Percentiles rank a stretch among this genome's conserved stretches.
Evolutionary conservation across 2,888 invertebrate genomes (phyloP).

Genomic region (Atethmia centrago): DNA sequence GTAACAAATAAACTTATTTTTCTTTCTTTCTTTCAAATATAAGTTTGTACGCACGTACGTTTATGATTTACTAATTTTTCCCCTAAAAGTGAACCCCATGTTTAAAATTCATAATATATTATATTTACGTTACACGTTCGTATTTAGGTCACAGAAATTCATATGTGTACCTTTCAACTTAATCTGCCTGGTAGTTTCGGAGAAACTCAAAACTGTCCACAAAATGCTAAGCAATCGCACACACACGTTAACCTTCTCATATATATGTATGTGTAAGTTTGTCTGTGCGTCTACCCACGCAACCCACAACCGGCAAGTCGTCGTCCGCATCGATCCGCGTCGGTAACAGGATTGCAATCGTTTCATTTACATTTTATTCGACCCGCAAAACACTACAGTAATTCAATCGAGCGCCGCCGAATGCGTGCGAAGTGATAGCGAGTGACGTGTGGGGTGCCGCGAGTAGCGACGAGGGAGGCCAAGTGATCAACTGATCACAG

Average conservation of each 20-base stretch:
- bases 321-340: constrained; percentile 60
- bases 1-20: no score
- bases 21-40: no score
- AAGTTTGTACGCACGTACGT: no score
- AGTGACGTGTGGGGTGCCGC: constrained; percentile 23
- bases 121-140: no score
- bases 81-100: no score
- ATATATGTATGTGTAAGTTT: constrained; percentile 16
- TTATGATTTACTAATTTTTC: no score
- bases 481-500: background rate
- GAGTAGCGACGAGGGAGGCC: background rate
- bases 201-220: constrained; percentile 11
- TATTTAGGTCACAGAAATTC: no score
- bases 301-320: constrained; percentile 40
- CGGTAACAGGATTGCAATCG: constrained; percentile 71
- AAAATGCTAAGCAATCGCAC: constrained; percentile 28
- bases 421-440: constrained; percentile 74
- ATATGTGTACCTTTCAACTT: no score
- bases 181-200: no score
- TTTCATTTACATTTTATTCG: constrained; percentile 79
- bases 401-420: constrained; percentile 73
- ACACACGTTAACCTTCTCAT: constrained; percentile 4
- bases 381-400: constrained; percentile 72
- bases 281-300: constrained; percentile 42
- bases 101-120: no score